Evolutionary conservation across 2,888 invertebrate species (phyloP), one percentile per base, ranked within the genome.

Genomic region (Coelopa pilipes): DNA sequence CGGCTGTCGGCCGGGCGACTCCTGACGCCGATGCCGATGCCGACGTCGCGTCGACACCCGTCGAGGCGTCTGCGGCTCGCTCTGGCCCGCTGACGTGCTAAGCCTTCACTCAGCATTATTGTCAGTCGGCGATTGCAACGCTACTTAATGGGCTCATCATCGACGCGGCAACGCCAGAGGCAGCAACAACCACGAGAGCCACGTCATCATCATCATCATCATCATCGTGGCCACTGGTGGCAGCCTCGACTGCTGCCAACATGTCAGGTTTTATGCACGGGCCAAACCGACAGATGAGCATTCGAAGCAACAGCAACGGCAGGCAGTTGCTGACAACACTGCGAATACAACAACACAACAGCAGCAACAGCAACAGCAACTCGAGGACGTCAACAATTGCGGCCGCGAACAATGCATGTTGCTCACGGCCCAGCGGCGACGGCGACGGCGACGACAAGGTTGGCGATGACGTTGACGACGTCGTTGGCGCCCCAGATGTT

Each of bases 81-180:
- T 53, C 15, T n/a, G n/a, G 53, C 53, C 53, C 70, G 47, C 34
- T 70, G 70, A 70, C 47, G 70, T 60, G 70, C 47, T 21, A 60
- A 70, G 59, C 59, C 65, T 63, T 71, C 63, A 71, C 65, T 53
- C 71, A 71, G 34, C 59, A 71, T 71, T 71, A 65, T 63, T 65
- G 45, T 71, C 71, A 65, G 34, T 17, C 70, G 53, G 50, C 73
- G 70, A 78, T 78, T 78, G 77, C 76, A 79, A 77, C 78, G 83
- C 84, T 84, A 85, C 85, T 85, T 85, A 34, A 85, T 85, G 84
- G 45, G 59, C 53, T 71, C 57, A 57, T 63, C 59, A 65, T 55
- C 19, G 47, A 47, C 17, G n/a, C n/a, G 34, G 34, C 34, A 34
- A 7, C 7, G 34, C n/a, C n/a, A n/a, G 13, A 76, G 77, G 79